Conservation (phyloP, 2,113 vertebrate genomes). For the Pachyramphus minor region DNA sequence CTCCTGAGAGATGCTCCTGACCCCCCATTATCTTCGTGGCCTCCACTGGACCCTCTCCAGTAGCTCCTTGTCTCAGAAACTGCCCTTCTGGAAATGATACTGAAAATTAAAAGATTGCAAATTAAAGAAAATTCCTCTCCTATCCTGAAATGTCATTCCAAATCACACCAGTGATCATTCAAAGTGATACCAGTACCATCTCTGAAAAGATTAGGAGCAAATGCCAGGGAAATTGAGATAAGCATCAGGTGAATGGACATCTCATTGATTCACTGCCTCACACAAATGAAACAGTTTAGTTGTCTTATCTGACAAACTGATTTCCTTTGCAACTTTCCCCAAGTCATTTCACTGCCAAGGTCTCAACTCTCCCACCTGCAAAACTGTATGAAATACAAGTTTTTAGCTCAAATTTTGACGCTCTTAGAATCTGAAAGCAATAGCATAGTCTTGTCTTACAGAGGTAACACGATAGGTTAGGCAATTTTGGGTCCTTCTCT, state of each 20-base stretch:
- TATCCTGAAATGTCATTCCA: background rate
- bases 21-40: background rate
- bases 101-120: background rate
- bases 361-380: background rate
- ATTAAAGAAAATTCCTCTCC: background rate
- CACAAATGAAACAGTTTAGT: background rate
- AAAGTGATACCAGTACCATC: background rate
- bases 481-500: background rate
- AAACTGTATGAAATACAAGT: background rate
- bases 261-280: background rate
- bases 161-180: background rate
- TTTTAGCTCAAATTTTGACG: background rate
- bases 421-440: background rate
- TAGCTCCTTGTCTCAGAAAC: background rate
- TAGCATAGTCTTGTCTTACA: background rate
- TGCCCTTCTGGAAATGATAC: background rate
- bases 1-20: background rate
- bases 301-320: background rate
- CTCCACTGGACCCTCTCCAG: background rate
- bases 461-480: background rate
- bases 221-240: background rate
- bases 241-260: background rate
- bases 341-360: background rate
- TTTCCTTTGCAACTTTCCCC: background rate
- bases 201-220: background rate